Conservation (phyloP, 2,797 vertebrate genomes). For the Apogon hyalosoma region DNA sequence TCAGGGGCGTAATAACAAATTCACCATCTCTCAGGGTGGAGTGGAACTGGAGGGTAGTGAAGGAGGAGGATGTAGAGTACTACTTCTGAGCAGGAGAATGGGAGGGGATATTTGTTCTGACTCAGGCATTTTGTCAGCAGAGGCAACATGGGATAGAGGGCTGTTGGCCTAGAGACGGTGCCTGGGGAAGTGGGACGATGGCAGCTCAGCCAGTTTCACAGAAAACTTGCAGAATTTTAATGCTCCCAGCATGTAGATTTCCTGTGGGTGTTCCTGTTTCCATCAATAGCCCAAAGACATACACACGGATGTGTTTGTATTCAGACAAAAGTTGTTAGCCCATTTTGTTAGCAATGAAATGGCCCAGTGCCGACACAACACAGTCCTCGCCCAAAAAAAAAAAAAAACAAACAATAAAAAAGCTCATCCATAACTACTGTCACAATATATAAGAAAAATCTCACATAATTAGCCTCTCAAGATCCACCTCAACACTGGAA, state of each 20-base stretch:
- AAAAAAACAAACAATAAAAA: too few species aligned
- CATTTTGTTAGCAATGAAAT: too few species aligned
- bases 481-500: too few species aligned
- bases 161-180: neutral
- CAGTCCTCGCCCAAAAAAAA: too few species aligned
- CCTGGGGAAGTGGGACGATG: neutral
- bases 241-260: neutral
- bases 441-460: too few species aligned
- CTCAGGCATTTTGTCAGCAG: slow-evolving; percentile 19
- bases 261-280: neutral
- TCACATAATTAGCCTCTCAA: too few species aligned
- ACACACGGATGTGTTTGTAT: neutral
- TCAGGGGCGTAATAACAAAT: slow-evolving; percentile 61
- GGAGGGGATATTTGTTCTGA: slow-evolving; percentile 14
- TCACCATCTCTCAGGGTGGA: slow-evolving; percentile 4
- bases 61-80: slow-evolving; percentile 14
- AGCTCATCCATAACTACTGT: too few species aligned
- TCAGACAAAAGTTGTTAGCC: too few species aligned
- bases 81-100: neutral
- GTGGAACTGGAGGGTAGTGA: slow-evolving; percentile 6
- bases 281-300: neutral
- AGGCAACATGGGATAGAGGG: neutral
- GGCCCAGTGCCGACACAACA: too few species aligned
- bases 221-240: neutral
- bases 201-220: neutral